Conservation (phyloP, 2,797 vertebrate species). For the Micrastur ruficollis region DNA sequence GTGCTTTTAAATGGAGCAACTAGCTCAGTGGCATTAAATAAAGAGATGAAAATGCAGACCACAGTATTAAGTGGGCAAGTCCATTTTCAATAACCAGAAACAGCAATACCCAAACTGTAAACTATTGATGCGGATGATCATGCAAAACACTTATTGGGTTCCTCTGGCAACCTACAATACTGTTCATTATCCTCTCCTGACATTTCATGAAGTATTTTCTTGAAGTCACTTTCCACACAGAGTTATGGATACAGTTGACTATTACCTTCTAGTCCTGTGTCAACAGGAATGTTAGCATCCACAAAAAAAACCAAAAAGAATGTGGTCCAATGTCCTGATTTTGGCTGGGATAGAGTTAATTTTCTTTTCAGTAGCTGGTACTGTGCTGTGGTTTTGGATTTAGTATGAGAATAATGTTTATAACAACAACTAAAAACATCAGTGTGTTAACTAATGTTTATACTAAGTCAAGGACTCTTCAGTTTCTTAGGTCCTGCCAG, state of each 20-base stretch:
- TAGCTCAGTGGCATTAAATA: background rate
- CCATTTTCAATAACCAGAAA: background rate
- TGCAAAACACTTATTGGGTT: background rate
- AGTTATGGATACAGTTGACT: background rate
- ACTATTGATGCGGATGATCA: background rate
- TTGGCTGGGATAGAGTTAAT: too few relatives aligned
- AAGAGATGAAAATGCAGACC: background rate
- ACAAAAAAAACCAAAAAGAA: background rate
- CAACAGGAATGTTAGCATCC: background rate
- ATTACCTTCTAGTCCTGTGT: background rate
- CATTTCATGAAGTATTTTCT: background rate
- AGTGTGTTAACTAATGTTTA: too few relatives aligned
- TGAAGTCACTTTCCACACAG: background rate
- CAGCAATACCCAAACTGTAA: background rate
- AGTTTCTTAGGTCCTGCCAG: too few relatives aligned
- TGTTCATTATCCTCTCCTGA: background rate
- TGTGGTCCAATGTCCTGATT: background rate
- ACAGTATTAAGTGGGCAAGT: background rate
- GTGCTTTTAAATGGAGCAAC: background rate
- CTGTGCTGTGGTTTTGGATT: too few relatives aligned
- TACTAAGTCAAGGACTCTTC: too few relatives aligned
- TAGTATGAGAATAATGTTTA: too few relatives aligned
- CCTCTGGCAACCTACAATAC: background rate
- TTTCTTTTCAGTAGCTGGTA: too few relatives aligned
- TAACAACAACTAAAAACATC: too few relatives aligned